These are phyloP conservation scores for Meloe dianella DNA, from an alignment of 2,888 invertebrate genomes.

Conservation along the genomic window DNA sequence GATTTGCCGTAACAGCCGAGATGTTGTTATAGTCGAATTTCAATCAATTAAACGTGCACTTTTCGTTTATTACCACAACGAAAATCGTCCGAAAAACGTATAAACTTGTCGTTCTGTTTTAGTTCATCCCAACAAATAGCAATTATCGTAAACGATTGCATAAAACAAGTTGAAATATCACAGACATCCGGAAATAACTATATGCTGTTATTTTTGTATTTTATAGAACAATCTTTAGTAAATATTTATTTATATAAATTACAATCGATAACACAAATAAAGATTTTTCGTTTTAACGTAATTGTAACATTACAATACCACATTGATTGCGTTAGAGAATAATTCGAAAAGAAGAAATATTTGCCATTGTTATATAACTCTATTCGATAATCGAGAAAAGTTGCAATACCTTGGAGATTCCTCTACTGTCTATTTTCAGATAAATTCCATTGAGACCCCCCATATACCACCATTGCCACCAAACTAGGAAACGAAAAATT, in stretches of 20 bases:
- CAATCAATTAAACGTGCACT: too few species aligned
- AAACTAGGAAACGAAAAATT: background rate
- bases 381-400: background rate
- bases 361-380: background rate
- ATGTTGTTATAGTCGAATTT: too few species aligned
- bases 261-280: background rate
- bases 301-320: too few species aligned
- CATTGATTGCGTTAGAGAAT: background rate
- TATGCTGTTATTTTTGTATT: background rate
- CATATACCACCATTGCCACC: background rate
- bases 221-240: background rate
- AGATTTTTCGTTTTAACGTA: too few species aligned
- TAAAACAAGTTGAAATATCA: background rate
- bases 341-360: background rate
- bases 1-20: too few species aligned
- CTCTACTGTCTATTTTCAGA: background rate
- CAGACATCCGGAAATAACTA: conserved; percentile 7
- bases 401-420: background rate
- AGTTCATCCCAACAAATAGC: background rate
- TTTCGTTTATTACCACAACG: too few species aligned
- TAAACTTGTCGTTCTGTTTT: too few species aligned
- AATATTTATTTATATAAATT: background rate
- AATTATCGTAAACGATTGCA: background rate
- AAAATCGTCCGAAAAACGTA: too few species aligned
- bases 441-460: background rate